Percentiles rank a stretch among this genome's conserved stretches.
phyloP scores from a whole-genome alignment of 2,888 invertebrate species.

The Campoletis raptor region DNA sequence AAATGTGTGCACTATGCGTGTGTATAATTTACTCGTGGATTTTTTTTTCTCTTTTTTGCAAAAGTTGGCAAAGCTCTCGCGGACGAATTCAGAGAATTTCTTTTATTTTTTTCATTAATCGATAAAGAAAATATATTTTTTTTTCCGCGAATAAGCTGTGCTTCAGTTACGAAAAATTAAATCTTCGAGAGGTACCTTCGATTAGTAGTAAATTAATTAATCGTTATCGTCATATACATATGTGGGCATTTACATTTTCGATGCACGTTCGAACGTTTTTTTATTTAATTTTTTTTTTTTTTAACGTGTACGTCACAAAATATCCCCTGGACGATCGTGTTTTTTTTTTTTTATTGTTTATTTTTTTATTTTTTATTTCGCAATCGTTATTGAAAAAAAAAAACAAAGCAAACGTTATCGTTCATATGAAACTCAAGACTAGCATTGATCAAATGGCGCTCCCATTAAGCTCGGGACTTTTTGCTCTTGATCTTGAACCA shows the following conservation, averaged over 20 bases:
- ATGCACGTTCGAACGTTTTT: constrained; percentile 39
- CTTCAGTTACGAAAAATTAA: constrained; percentile 43
- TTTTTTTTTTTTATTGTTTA: background rate
- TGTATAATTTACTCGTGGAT: constrained; percentile 73
- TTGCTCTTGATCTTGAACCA: constrained; percentile 89
- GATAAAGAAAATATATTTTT: background rate
- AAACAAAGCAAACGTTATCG: constrained; percentile 69
- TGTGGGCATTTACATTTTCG: constrained; percentile 65
- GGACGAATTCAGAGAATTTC: constrained; percentile 30
- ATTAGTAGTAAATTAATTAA: constrained; percentile 74
- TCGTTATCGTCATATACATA: constrained; percentile 47
- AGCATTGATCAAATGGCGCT: constrained; percentile 84
- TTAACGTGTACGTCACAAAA: constrained; percentile 39
- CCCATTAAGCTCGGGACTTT: constrained; percentile 83
- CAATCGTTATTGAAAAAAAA: constrained; percentile 37
- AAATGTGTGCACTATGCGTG: constrained; percentile 69
- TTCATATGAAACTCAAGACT: constrained; percentile 83
- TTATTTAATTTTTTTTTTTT: no score
- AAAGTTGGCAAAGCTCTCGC: constrained; percentile 4
- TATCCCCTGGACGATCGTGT: constrained; percentile 10
- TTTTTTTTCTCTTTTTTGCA: constrained; percentile 65
- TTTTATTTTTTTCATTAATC: background rate
- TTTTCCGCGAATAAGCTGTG: constrained; percentile 64
- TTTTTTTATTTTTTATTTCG: constrained; percentile 25
- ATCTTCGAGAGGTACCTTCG: constrained; percentile 64